A percentile compares a stretch with the other conserved stretches of the same genome.
phyloP scores from a whole-genome alignment of 2,113 vertebrate species.

The Furnarius figulus region DNA sequence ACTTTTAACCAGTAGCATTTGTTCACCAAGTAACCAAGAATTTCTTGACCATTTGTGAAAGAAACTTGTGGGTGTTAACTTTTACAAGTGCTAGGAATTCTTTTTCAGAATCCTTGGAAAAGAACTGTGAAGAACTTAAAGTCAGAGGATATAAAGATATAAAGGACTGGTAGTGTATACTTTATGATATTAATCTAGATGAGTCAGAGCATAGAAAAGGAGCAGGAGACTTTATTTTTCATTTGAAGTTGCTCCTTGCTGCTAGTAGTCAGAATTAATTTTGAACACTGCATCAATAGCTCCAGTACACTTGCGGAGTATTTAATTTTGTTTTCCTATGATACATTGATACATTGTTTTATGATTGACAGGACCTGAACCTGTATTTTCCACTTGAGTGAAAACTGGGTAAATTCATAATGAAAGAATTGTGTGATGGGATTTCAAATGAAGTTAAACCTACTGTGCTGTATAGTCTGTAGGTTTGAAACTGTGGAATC shows the following conservation, averaged over 20 bases:
- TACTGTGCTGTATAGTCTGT: slow-evolving; percentile 25
- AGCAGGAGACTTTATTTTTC: not conserved
- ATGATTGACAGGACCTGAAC: slow-evolving; percentile 44
- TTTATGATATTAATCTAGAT: slow-evolving; percentile 50
- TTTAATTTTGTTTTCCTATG: slow-evolving; percentile 58
- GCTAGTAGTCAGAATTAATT: slow-evolving; percentile 40
- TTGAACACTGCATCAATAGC: slow-evolving; percentile 10
- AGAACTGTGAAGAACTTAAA: slow-evolving; percentile 36
- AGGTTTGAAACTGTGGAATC: slow-evolving; percentile 56
- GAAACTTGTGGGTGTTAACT: slow-evolving; percentile 8
- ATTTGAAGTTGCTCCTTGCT: not conserved
- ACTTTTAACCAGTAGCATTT: not conserved
- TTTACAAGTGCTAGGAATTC: slow-evolving; percentile 50
- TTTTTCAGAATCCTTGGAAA: slow-evolving; percentile 23
- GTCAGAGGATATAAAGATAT: slow-evolving; percentile 28
- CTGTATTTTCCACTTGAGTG: slow-evolving; percentile 38
- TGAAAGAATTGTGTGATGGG: slow-evolving; percentile 54
- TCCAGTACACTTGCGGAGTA: slow-evolving; percentile 50
- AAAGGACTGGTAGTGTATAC: not conserved
- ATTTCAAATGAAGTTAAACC: slow-evolving; percentile 62
- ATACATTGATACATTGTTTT: slow-evolving; percentile 64
- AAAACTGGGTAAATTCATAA: slow-evolving; percentile 58
- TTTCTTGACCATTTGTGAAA: slow-evolving; percentile 41
- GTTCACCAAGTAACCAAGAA: slow-evolving; percentile 7
- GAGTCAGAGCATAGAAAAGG: not conserved